phyloP scores from a whole-genome alignment of 2,797 vertebrate genomes.

The Decapterus maruadsi region DNA sequence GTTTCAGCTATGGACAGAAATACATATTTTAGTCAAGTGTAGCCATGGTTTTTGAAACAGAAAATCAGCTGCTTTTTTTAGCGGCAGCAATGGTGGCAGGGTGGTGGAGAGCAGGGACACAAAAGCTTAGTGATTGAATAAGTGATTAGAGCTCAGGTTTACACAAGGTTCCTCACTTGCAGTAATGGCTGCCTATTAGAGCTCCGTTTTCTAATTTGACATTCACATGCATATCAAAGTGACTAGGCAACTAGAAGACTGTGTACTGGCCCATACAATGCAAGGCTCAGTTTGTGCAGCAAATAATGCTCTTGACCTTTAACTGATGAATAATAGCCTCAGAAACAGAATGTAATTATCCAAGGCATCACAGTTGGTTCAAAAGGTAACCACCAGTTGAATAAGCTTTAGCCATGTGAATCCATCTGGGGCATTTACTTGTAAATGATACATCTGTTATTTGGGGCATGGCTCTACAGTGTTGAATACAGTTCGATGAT shows the following conservation, averaged over 20 bases:
- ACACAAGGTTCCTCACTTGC: constrained; percentile 66
- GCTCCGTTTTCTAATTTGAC: constrained; percentile 71
- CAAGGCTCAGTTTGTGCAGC: constrained; percentile 60
- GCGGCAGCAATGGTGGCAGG: constrained; percentile 21
- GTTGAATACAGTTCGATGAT: constrained; percentile 43
- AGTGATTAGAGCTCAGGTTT: constrained; percentile 80
- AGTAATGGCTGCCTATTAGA: constrained; percentile 71
- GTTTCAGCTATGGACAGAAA: constrained; percentile 38
- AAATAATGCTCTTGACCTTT: constrained; percentile 80
- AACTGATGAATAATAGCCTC: constrained; percentile 73
- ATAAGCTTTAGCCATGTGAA: constrained; percentile 55
- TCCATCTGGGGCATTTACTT: constrained; percentile 57
- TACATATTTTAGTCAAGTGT: constrained; percentile 62
- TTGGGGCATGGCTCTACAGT: constrained; percentile 5
- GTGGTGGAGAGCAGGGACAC: constrained; percentile 56
- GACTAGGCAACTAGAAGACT: constrained; percentile 58
- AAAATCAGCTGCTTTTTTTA: constrained; percentile 69
- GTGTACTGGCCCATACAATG: constrained; percentile 53
- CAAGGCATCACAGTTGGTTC: constrained; percentile 62
- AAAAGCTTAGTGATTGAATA: constrained; percentile 81
- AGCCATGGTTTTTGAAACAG: constrained; percentile 69
- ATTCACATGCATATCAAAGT: constrained; percentile 77
- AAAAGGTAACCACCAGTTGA: constrained; percentile 75
- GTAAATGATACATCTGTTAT: constrained; percentile 63
- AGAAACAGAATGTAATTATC: constrained; percentile 69